A percentile compares a stretch with the other conserved stretches of the same genome.
Evolutionary conservation across 2,888 invertebrate species (phyloP).

Genomic region (Blastobasis lacticolella): DNA sequence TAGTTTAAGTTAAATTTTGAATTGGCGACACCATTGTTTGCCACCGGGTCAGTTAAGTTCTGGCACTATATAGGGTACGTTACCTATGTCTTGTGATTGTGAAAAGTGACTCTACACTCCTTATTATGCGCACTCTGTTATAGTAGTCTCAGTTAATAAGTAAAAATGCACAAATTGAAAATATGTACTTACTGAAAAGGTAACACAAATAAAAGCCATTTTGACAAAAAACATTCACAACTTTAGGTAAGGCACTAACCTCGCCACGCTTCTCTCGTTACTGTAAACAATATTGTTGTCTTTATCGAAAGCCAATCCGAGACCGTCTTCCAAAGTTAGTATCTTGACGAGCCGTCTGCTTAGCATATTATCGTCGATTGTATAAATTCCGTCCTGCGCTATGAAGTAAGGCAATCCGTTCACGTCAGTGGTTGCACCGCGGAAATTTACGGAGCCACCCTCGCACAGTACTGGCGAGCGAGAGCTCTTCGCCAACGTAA

Average conservation of each 20-base stretch:
- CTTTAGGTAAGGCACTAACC: constrained; percentile 15
- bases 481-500: constrained; percentile 23
- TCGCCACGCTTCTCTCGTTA: constrained; percentile 40
- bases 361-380: constrained; percentile 20
- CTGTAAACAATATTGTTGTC: constrained; percentile 44
- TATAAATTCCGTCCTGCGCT: constrained; percentile 41
- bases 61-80: too few species aligned
- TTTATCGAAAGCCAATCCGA: constrained; percentile 44
- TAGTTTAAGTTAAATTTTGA: too few species aligned
- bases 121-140: too few species aligned
- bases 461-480: constrained; percentile 24
- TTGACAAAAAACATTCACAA: too few species aligned
- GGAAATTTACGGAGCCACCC: constrained; percentile 27
- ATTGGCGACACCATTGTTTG: too few species aligned
- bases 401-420: constrained; percentile 35
- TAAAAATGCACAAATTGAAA: too few species aligned
- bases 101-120: too few species aligned
- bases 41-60: too few species aligned
- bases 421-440: constrained; percentile 35
- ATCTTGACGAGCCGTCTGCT: constrained; percentile 26
- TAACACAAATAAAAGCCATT: too few species aligned
- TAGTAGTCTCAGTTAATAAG: too few species aligned
- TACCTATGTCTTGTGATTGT: too few species aligned
- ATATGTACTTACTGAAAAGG: too few species aligned
- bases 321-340: constrained; percentile 32